A percentile compares a stretch with the other conserved stretches of the same genome.
These are phyloP conservation scores for Drosophila demipolita DNA, from an alignment of 2,888 invertebrate genomes.

Conservation along the genomic window DNA sequence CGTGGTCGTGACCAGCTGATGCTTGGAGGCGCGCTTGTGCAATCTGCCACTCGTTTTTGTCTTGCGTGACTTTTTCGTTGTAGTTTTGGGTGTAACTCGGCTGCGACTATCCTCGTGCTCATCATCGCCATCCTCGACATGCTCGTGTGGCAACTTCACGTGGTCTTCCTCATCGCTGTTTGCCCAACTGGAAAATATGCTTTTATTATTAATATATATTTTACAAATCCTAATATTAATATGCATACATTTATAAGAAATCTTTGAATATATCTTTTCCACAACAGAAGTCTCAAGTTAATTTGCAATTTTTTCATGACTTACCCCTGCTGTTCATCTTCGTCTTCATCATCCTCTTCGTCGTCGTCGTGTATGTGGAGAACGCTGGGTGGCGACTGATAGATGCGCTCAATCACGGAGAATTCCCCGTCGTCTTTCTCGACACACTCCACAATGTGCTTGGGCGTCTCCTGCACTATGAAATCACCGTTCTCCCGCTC, in stretches of 20 bases:
- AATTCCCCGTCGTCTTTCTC: conserved; percentile 85
- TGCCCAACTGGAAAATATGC: conserved; percentile 30
- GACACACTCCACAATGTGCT: conserved; percentile 84
- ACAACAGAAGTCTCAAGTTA: background rate
- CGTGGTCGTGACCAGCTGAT: conserved; percentile 11
- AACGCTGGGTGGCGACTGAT: conserved; percentile 84
- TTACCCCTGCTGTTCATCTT: conserved; percentile 51
- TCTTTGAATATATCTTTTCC: background rate
- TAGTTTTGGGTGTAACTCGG: conserved; percentile 35
- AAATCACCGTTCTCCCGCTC: conserved; percentile 85
- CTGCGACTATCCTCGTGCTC: conserved; percentile 67
- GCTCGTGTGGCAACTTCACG: conserved; percentile 22
- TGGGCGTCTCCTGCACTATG: conserved; percentile 84
- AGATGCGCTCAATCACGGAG: conserved; percentile 85
- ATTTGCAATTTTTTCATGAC: background rate
- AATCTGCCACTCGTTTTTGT: conserved; percentile 30
- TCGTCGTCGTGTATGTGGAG: conserved; percentile 84
- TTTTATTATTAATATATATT: background rate
- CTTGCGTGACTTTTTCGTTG: conserved; percentile 60
- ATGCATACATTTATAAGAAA: background rate
- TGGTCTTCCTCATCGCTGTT: conserved; percentile 55
- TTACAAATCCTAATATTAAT: background rate
- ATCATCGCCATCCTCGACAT: conserved; percentile 59
- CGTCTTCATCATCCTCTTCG: conserved; percentile 79
- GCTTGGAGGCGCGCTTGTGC: conserved; percentile 54